These are phyloP conservation scores for Peromyscus attwateri DNA, from an alignment of 2,797 vertebrate species.

Conservation along the genomic window DNA sequence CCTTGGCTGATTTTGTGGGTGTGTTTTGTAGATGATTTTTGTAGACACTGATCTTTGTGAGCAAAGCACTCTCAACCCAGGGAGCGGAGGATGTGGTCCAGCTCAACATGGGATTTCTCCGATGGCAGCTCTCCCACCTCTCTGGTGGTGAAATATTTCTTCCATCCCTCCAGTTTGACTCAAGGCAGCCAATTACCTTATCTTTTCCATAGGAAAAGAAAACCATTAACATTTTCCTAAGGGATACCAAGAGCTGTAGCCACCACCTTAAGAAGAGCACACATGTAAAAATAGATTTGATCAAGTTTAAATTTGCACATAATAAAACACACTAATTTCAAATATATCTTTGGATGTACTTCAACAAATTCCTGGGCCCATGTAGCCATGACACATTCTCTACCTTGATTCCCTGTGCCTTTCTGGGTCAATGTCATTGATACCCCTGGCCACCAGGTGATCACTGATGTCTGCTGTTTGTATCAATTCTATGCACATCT, in stretches of 20 bases:
- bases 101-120: not conserved
- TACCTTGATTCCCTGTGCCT: not conserved
- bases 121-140: no score
- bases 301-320: not conserved
- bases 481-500: not conserved
- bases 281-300: not conserved
- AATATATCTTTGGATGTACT: not conserved
- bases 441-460: not conserved
- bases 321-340: slow-evolving; percentile 22
- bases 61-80: not conserved
- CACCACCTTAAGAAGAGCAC: not conserved
- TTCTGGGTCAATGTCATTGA: not conserved
- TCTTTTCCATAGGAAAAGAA: not conserved
- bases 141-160: not conserved
- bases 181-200: not conserved
- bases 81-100: not conserved
- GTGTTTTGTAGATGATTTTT: not conserved
- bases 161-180: not conserved
- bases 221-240: not conserved
- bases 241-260: not conserved
- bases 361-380: not conserved
- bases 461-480: not conserved
- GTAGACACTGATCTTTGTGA: not conserved
- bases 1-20: not conserved
- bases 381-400: not conserved